These are phyloP conservation scores for Ypsolopha sequella DNA, from an alignment of 2,888 invertebrate species.

Conservation along the genomic window DNA sequence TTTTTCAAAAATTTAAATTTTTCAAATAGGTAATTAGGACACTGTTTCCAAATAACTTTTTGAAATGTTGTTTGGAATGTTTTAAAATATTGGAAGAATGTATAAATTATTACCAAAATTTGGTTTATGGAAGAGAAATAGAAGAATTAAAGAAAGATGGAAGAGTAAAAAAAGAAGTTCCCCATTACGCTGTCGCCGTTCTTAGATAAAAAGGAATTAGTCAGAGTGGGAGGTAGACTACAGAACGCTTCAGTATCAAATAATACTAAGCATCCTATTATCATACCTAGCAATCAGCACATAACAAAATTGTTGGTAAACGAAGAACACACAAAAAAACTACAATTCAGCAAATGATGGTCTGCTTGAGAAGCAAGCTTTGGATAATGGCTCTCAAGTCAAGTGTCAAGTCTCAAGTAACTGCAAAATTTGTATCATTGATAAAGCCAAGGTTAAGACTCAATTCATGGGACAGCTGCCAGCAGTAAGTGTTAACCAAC, in stretches of 20 bases:
- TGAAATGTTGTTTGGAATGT: no score
- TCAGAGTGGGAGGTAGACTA: conserved; percentile 2
- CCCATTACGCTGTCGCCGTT: not conserved
- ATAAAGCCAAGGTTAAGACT: not conserved
- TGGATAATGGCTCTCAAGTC: not conserved
- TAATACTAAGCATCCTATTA: not conserved
- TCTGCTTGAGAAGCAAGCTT: not conserved
- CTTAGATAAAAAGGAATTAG: not conserved
- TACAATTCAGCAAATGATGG: not conserved
- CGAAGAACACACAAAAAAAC: not conserved
- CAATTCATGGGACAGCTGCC: conserved; percentile 7
- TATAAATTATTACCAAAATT: not conserved
- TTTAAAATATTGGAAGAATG: not conserved
- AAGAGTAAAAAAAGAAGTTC: not conserved
- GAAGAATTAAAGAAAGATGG: not conserved
- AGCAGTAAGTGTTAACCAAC: conserved; percentile 5
- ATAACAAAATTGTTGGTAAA: not conserved
- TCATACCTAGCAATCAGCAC: not conserved
- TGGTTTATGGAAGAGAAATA: not conserved
- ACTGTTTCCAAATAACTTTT: no score
- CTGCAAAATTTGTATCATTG: conserved; percentile 2
- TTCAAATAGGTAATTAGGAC: no score
- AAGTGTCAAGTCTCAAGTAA: no score
- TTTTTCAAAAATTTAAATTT: no score
- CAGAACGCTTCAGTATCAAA: not conserved